These are phyloP conservation scores for Zaprionus inermis DNA, from an alignment of 1,140 invertebrate species.

Conservation along the genomic window DNA sequence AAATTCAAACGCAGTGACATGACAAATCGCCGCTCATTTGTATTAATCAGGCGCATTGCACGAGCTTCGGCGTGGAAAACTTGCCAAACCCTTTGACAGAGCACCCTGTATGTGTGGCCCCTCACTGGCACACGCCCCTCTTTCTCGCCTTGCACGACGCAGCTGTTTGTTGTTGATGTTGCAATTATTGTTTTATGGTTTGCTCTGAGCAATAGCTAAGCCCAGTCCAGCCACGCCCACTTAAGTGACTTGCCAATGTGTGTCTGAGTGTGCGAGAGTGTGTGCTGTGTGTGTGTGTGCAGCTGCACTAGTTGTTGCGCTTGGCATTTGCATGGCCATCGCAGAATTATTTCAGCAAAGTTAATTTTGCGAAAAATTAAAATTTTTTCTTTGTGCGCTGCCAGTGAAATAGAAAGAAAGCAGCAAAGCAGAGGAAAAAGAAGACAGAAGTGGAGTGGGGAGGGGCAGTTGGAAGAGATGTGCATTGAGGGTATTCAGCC, in stretches of 20 bases:
- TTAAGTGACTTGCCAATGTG: slow-evolving; percentile 49
- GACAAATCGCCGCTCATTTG: slow-evolving; percentile 82
- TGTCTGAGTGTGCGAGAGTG: slow-evolving; percentile 9
- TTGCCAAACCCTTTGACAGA: slow-evolving; percentile 44
- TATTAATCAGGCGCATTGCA: slow-evolving; percentile 75
- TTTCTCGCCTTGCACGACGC: background rate
- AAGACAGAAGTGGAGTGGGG: background rate
- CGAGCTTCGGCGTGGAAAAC: slow-evolving; percentile 13
- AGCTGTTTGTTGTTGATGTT: slow-evolving; percentile 67
- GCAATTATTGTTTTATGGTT: slow-evolving; percentile 79
- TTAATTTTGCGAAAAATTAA: slow-evolving; percentile 81
- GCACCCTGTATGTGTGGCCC: slow-evolving; percentile 4
- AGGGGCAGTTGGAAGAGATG: background rate
- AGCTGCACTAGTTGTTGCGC: slow-evolving; percentile 31
- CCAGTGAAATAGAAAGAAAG: slow-evolving; percentile 39
- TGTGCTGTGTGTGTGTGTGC: slow-evolving; percentile 12
- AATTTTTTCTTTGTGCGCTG: slow-evolving; percentile 50
- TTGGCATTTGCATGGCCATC: slow-evolving; percentile 67
- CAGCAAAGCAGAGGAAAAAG: slow-evolving; percentile 10
- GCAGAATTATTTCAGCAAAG: slow-evolving; percentile 69
- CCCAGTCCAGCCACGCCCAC: slow-evolving; percentile 17
- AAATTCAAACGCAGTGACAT: slow-evolving; percentile 83
- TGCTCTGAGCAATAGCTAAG: slow-evolving; percentile 44
- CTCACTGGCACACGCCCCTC: background rate
- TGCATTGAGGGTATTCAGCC: background rate